A percentile compares a stretch with the other conserved stretches of the same genome.
phyloP scores from a whole-genome alignment of 2,888 invertebrate genomes.

The Pandemis corylana region DNA sequence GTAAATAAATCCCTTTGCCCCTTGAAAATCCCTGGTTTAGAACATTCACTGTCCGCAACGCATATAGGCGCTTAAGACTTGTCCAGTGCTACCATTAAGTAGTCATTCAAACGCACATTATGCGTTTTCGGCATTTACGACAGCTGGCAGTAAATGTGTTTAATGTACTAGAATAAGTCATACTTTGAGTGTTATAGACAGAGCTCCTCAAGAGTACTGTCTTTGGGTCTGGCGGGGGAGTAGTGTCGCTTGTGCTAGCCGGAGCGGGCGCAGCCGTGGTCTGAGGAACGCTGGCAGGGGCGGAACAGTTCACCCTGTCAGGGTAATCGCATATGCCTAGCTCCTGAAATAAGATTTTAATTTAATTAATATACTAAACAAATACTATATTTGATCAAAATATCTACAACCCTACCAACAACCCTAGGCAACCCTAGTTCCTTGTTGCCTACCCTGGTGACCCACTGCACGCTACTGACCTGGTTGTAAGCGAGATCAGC shows the following conservation, averaged over 20 bases:
- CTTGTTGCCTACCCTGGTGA: not conserved
- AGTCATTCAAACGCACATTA: too few relatives aligned
- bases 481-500: constrained; percentile 86
- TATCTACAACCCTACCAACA: too few relatives aligned
- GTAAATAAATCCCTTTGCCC: too few relatives aligned
- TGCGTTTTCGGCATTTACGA: too few relatives aligned
- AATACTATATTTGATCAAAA: too few relatives aligned
- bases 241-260: constrained; percentile 8
- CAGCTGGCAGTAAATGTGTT: too few relatives aligned
- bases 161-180: constrained; percentile 44
- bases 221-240: constrained; percentile 44
- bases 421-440: not conserved
- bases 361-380: too few relatives aligned
- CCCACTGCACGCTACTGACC: constrained; percentile 57
- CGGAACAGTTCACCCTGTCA: constrained; percentile 84
- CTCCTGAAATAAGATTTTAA: constrained; percentile 63
- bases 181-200: constrained; percentile 63
- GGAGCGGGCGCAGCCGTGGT: constrained; percentile 34
- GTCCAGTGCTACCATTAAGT: too few relatives aligned
- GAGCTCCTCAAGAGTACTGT: constrained; percentile 55
- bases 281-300: constrained; percentile 20
- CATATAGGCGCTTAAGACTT: too few relatives aligned
- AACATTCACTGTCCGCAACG: too few relatives aligned
- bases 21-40: too few relatives aligned
- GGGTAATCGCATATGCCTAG: constrained; percentile 88